phyloP scores from a whole-genome alignment of 2,888 invertebrate species.

The Lithophane semibrunnea region DNA sequence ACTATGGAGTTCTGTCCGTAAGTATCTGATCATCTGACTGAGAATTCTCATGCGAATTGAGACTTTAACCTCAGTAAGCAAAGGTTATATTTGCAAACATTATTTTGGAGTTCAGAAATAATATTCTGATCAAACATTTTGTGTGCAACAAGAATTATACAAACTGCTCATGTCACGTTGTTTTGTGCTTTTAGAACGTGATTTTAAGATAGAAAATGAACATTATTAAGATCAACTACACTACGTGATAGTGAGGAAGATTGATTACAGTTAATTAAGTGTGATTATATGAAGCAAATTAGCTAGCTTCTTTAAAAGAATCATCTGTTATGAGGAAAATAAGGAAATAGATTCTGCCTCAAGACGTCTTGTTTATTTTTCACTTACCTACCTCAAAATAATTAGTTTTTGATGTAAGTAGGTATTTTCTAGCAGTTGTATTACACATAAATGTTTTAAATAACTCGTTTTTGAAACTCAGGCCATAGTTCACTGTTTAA shows the following conservation, averaged over 20 bases:
- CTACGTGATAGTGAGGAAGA: slow-evolving; percentile 1
- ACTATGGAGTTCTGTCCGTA: slow-evolving; percentile 75
- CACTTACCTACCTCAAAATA: neutral
- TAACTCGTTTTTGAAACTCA: neutral
- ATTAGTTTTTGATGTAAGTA: neutral
- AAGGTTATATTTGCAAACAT: slow-evolving; percentile 29
- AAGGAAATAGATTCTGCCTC: neutral
- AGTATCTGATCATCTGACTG: slow-evolving; percentile 63
- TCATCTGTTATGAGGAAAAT: slow-evolving; percentile 23
- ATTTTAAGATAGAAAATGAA: slow-evolving; percentile 21
- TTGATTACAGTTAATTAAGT: slow-evolving; percentile 50
- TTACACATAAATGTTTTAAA: neutral
- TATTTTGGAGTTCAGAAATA: slow-evolving; percentile 6
- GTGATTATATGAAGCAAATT: slow-evolving; percentile 11
- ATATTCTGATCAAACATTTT: slow-evolving; percentile 33
- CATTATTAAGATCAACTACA: slow-evolving; percentile 22
- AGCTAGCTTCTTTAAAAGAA: neutral
- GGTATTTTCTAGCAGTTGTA: neutral
- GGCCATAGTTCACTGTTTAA: neutral
- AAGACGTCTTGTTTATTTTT: neutral
- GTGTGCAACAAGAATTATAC: slow-evolving; percentile 35
- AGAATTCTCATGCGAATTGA: slow-evolving; percentile 24
- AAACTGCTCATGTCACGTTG: slow-evolving; percentile 57
- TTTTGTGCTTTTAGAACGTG: slow-evolving; percentile 39
- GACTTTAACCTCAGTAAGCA: slow-evolving; percentile 1